Conservation (phyloP, 1,140 invertebrate genomes). For the Drosophila trapezifrons region DNA sequence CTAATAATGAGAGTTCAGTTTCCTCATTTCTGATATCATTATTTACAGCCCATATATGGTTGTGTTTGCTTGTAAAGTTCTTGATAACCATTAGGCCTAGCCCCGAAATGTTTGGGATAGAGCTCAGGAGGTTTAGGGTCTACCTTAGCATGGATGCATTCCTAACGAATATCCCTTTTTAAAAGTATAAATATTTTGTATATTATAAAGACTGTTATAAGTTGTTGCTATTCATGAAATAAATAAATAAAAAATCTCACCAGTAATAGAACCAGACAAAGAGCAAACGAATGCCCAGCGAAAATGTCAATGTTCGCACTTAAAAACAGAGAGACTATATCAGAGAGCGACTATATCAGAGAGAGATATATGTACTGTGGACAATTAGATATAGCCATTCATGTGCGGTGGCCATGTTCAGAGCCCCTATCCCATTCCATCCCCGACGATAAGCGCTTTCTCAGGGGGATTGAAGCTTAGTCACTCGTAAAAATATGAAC, state of each 20-base stretch:
- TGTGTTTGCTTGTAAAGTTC: neutral
- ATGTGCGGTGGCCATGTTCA: neutral
- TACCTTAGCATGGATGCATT: neutral
- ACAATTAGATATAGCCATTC: slow-evolving; percentile 2
- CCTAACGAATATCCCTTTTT: too few relatives aligned
- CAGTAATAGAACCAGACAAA: neutral
- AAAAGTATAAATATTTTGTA: too few relatives aligned
- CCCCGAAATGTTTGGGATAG: neutral
- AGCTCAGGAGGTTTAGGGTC: neutral
- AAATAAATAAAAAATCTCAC: neutral
- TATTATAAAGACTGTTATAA: too few relatives aligned
- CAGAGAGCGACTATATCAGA: too few relatives aligned
- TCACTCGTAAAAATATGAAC: slow-evolving; percentile 6
- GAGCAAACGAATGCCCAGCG: neutral
- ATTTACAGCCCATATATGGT: slow-evolving; percentile 10
- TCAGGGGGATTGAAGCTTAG: slow-evolving; percentile 13
- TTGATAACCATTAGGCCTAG: slow-evolving; percentile 1
- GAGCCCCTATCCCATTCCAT: neutral
- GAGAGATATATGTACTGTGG: neutral
- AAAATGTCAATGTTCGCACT: slow-evolving; percentile 20
- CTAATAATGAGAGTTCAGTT: neutral
- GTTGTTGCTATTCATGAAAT: too few relatives aligned
- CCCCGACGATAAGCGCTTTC: neutral
- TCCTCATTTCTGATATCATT: neutral
- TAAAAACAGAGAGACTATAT: neutral